Conservation (phyloP, 2,888 invertebrate genomes). For the Drosophila merina region DNA sequence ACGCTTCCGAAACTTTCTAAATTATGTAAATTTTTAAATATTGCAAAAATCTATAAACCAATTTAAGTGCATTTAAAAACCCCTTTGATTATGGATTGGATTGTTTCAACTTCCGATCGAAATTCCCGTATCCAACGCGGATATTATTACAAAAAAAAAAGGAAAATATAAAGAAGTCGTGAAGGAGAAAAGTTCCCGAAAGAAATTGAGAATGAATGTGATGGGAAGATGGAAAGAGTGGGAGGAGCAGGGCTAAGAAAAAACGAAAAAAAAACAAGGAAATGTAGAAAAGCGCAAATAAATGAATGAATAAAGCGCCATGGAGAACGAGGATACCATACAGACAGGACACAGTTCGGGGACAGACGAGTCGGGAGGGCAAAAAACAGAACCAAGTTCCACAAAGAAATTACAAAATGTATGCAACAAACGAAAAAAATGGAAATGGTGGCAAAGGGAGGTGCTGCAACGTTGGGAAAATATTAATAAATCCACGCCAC, state of each 20-base stretch:
- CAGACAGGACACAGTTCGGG: slow-evolving; percentile 10
- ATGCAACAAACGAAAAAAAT: slow-evolving; percentile 54
- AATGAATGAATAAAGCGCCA: slow-evolving; percentile 77
- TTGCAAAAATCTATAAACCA: too few relatives aligned
- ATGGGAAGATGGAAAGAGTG: slow-evolving; percentile 27
- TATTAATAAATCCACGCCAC: slow-evolving; percentile 76
- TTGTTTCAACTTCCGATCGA: slow-evolving; percentile 23
- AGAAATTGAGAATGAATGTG: slow-evolving; percentile 35
- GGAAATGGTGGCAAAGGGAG: slow-evolving; percentile 27
- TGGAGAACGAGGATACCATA: slow-evolving; percentile 20
- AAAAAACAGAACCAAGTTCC: slow-evolving; percentile 34
- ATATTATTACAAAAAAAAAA: slow-evolving; percentile 44
- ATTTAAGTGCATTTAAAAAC: not conserved
- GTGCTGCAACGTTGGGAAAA: slow-evolving; percentile 47
- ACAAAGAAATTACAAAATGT: slow-evolving; percentile 62
- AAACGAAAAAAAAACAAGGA: slow-evolving; percentile 25
- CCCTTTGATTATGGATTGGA: not conserved
- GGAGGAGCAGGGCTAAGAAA: not conserved
- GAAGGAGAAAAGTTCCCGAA: slow-evolving; percentile 31
- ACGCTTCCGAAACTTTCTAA: too few relatives aligned
- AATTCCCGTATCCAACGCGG: slow-evolving; percentile 28
- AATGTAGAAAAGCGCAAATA: slow-evolving; percentile 79
- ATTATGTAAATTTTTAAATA: too few relatives aligned
- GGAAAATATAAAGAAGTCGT: slow-evolving; percentile 30
- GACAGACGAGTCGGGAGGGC: slow-evolving; percentile 5